Base-by-base conservation (phyloP, 1,140 invertebrate genomes). In the Dendrolimus punctatus region DNA sequence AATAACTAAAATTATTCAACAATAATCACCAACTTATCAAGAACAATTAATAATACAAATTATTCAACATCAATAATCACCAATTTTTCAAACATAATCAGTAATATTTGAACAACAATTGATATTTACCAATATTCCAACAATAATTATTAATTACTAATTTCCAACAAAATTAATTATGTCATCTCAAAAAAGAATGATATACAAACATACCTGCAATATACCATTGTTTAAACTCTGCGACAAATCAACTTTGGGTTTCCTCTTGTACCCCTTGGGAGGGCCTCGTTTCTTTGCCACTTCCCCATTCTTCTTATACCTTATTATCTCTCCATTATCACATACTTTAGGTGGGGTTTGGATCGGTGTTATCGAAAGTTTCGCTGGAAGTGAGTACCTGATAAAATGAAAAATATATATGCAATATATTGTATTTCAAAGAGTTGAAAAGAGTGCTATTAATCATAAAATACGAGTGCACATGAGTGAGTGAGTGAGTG, bases 271-370 rank as follows among this genome's bases (percentile, higher is more conserved):
- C 0, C 81, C 81, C 46, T 85, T 85, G 0, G 81, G 81, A 6
- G 81, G 81, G 0, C 81, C 81, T 46, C 81, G 62, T 44, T 85
- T 85, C 60, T 85, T 85, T 0, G 81, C 81, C 3, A 85, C 59
- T 41, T 85, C 81, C 2, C 81, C 81, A 62, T 85, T 85, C 49
- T 85, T 85, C 60, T 85, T 85, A 66, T 85, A 85, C 48, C 80
- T 68, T 0, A 85, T 63, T 2, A 81, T 53, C 38, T 80, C 78
- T 5, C 76, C 78, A 4, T 72, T 61, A 7, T 69, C 66, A 39
- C 10, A 52, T 6, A 51, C 69, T 6, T 50, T 68, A 0, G 59
- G 40, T 0, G 62, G 51, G 10, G 70, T 73, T 0, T 64, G 55
- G 0, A 85, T 72, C 8, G 81, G 81, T 6, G 81, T 80, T 40